Evolutionary conservation across 2,113 vertebrate genomes (phyloP), one percentile per base, ranked within the genome.

Genomic region (Gymnobelideus leadbeateri): DNA sequence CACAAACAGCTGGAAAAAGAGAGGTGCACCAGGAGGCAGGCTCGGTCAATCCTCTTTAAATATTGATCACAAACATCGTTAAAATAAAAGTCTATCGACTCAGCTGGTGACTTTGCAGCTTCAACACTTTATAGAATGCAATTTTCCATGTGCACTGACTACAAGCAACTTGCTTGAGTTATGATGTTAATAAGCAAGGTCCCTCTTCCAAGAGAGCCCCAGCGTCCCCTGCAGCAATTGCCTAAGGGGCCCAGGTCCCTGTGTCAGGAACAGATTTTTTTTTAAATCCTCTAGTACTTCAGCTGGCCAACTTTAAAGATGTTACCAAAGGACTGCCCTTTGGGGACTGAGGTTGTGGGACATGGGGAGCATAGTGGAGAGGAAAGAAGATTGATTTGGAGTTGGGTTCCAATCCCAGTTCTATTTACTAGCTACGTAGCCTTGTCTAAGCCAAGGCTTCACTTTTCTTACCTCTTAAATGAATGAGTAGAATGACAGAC

Each of bases 1-100:
- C 93, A 95, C 95, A 97, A 97, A 96, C 98, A 97, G 96, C 97
- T 97, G 98, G 96, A 93, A 98, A 91, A 91, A 94, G 89, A 96
- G 95, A 96, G 95, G 92, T 49, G 9, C 61, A 24, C 97, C 95
- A 91, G 89, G 96, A 49, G 91, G 96, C 92, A 92, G 93, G 49
- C 97, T 95, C 55, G 93, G 97, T 98, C 98, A 98, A 97, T 97
- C 95, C 97, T 98, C 93, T 98, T 98, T 98, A 98, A 98, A 98
- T 98, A 98, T 99, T 98, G 98, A 99, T 99, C 98, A 97, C 92
- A 96, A 96, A 97, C 95, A 53, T 98, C 95, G 94, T 97, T 98
- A 97, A 98, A 98, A 95, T 97, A 96, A 96, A 98, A 98, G 98
- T 25, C 98, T 97, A 98, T 98, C 9, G 98, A 98, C 98, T 97